These are phyloP conservation scores for Phyto melanocephala DNA, from an alignment of 2,888 invertebrate species.

Conservation along the genomic window DNA sequence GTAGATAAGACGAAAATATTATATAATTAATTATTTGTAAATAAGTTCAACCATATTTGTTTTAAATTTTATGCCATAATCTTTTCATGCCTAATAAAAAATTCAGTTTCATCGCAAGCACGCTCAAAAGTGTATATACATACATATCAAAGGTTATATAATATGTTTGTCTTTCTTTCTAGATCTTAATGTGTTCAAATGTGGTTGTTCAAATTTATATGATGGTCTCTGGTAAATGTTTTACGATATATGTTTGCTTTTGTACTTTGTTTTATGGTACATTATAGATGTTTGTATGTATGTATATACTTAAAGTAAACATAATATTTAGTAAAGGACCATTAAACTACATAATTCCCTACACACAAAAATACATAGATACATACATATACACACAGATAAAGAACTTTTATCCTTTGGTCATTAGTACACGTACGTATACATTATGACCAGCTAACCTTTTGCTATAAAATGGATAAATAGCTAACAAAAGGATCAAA, in stretches of 20 bases:
- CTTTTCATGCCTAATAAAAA: neutral
- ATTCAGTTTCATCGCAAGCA: neutral
- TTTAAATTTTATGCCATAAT: neutral
- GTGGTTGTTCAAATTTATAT: neutral
- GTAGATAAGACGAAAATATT: too few relatives aligned
- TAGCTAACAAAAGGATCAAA: conserved; percentile 40
- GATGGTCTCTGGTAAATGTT: neutral
- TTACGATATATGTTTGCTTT: neutral
- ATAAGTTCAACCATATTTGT: too few relatives aligned
- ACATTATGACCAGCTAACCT: conserved; percentile 25
- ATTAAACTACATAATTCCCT: conserved; percentile 26
- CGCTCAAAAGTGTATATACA: too few relatives aligned
- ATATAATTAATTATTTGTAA: neutral
- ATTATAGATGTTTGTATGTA: neutral
- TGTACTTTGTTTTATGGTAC: neutral
- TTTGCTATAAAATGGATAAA: conserved; percentile 45
- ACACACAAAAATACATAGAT: neutral
- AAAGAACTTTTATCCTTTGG: neutral
- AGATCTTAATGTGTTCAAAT: neutral
- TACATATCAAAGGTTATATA: neutral
- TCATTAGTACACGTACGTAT: conserved; percentile 36
- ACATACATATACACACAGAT: neutral
- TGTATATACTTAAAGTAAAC: conserved; percentile 7
- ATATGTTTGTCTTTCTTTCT: neutral
- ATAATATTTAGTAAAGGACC: conserved; percentile 36